Evolutionary conservation across 1,140 invertebrate genomes (phyloP).

Genomic region (Sesamia nonagrioides): DNA sequence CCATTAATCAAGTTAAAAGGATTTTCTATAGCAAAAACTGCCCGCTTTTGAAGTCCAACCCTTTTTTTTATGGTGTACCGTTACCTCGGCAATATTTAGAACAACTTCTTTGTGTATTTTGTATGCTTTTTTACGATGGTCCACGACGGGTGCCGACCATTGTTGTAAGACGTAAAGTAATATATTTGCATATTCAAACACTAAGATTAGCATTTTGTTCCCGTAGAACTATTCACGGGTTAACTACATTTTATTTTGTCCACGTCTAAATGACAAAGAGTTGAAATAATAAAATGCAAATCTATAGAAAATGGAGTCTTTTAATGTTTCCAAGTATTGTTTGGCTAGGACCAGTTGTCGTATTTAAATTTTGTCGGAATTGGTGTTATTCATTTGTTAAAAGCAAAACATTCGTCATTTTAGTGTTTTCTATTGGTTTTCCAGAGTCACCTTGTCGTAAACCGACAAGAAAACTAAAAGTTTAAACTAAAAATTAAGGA

Average conservation of each 20-base stretch:
- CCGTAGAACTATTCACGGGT: slow-evolving; percentile 60
- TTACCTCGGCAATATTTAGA: slow-evolving; percentile 74
- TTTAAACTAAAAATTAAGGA: too few relatives aligned
- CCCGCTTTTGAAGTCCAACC: slow-evolving; percentile 67
- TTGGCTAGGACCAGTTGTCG: neutral
- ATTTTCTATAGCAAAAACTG: slow-evolving; percentile 75
- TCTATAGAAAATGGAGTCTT: slow-evolving; percentile 59
- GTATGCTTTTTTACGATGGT: slow-evolving; percentile 78
- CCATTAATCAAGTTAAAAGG: slow-evolving; percentile 82
- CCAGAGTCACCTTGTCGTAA: neutral
- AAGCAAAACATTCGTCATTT: neutral
- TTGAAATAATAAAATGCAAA: slow-evolving; percentile 80
- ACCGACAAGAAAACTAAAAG: too few relatives aligned
- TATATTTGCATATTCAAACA: slow-evolving; percentile 81
- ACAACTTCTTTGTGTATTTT: slow-evolving; percentile 72
- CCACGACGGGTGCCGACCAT: slow-evolving; percentile 63
- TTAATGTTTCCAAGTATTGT: slow-evolving; percentile 40
- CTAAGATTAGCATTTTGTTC: slow-evolving; percentile 75
- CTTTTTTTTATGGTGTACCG: slow-evolving; percentile 78
- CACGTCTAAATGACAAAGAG: slow-evolving; percentile 66
- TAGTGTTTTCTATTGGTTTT: neutral
- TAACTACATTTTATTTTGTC: slow-evolving; percentile 64
- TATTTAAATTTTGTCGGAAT: neutral
- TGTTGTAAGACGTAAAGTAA: slow-evolving; percentile 61
- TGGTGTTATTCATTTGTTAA: neutral